Evolutionary conservation across 2,888 invertebrate species (phyloP).

Genomic region (Merodon equestris): DNA sequence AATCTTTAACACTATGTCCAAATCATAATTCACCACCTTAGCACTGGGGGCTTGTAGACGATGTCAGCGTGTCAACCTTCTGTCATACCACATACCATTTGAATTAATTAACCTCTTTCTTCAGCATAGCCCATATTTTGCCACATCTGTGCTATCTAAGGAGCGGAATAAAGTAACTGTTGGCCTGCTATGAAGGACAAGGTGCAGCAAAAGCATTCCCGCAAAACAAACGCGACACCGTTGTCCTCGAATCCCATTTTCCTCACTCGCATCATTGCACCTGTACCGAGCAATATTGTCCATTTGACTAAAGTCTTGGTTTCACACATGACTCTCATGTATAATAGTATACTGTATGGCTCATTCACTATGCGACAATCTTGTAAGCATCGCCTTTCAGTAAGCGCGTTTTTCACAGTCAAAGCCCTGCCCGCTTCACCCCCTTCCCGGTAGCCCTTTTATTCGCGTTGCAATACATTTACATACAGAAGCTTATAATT

Average conservation of each 20-base stretch:
- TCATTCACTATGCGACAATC: background rate
- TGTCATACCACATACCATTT: slow-evolving; percentile 15
- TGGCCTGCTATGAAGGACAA: slow-evolving; percentile 53
- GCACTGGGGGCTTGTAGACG: too few species aligned
- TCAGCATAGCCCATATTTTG: slow-evolving; percentile 1
- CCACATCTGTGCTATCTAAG: slow-evolving; percentile 33
- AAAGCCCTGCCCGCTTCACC: slow-evolving; percentile 30
- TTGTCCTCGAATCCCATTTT: too few species aligned
- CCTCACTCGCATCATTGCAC: too few species aligned
- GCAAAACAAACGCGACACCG: too few species aligned
- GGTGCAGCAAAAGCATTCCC: slow-evolving; percentile 49
- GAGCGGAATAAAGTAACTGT: slow-evolving; percentile 25
- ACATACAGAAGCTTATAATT: slow-evolving; percentile 36
- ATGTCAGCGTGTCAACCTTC: too few species aligned
- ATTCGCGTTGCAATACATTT: background rate
- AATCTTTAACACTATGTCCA: too few species aligned
- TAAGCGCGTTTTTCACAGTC: background rate
- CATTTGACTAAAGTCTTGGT: slow-evolving; percentile 6
- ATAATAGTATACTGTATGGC: too few species aligned
- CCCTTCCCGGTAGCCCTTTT: background rate
- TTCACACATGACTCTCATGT: slow-evolving; percentile 5
- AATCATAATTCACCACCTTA: too few species aligned
- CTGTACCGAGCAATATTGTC: slow-evolving; percentile 28
- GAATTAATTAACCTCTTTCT: slow-evolving; percentile 43
- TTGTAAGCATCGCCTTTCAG: too few species aligned